Conservation (phyloP, 2,113 vertebrate genomes). For the Stigmatopora nigra region DNA sequence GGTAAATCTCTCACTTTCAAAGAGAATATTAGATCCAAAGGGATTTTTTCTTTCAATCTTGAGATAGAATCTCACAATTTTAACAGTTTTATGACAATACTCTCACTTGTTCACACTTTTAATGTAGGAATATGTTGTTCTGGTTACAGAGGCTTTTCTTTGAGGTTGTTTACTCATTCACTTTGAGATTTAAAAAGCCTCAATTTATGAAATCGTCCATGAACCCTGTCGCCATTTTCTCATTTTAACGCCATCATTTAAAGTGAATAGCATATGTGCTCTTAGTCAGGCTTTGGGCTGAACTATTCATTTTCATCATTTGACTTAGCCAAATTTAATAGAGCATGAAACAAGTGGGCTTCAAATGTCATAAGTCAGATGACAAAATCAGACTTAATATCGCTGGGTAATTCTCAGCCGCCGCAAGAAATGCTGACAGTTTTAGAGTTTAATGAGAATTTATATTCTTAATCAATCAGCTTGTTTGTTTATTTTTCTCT, state of each 20-base stretch:
- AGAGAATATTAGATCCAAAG: slow-evolving; percentile 1
- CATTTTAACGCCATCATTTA: slow-evolving; percentile 31
- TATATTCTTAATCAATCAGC: slow-evolving; percentile 24
- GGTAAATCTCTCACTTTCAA: neutral
- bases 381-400: slow-evolving; percentile 40
- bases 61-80: slow-evolving; percentile 12
- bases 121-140: slow-evolving; percentile 20
- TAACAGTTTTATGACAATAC: slow-evolving; percentile 24
- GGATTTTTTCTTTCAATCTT: neutral
- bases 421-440: slow-evolving; percentile 26
- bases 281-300: slow-evolving; percentile 34
- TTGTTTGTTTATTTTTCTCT: slow-evolving; percentile 22
- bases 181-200: slow-evolving; percentile 26
- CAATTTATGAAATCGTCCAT: neutral
- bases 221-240: slow-evolving; percentile 13
- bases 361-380: slow-evolving; percentile 45
- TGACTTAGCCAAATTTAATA: slow-evolving; percentile 49
- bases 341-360: slow-evolving; percentile 32
- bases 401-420: slow-evolving; percentile 31
- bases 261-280: slow-evolving; percentile 33
- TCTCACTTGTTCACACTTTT: slow-evolving; percentile 28
- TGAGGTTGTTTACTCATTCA: slow-evolving; percentile 32
- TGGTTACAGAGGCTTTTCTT: slow-evolving; percentile 15
- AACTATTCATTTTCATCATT: slow-evolving; percentile 51
- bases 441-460: slow-evolving; percentile 20